Percentiles rank a stretch among this genome's conserved stretches.
Conservation (phyloP, 2,888 invertebrate genomes). For the Lepidocyrtinus sp. region DNA sequence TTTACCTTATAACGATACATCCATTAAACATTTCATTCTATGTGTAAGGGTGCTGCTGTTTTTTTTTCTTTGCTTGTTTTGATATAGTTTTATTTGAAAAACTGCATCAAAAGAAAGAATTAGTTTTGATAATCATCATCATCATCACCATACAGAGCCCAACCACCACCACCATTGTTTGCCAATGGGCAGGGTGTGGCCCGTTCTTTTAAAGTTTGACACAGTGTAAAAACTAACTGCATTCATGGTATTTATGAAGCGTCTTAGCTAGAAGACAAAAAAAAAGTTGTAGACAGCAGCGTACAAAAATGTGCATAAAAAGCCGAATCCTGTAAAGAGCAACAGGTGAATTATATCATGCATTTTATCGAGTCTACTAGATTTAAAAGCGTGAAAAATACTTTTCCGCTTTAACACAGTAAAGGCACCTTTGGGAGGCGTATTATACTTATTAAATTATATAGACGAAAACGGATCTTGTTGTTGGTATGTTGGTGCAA, state of each 20-base stretch:
- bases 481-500: background rate
- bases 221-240: slow-evolving; percentile 54
- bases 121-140: slow-evolving; percentile 33
- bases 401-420: background rate
- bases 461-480: background rate
- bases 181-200: slow-evolving; percentile 62
- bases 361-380: no score
- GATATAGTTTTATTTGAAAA: background rate
- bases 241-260: slow-evolving; percentile 16
- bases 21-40: background rate
- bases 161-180: slow-evolving; percentile 43
- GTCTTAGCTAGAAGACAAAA: background rate
- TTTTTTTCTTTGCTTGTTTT: background rate
- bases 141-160: slow-evolving; percentile 18
- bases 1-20: background rate
- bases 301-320: background rate
- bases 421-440: no score
- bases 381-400: background rate
- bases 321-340: background rate
- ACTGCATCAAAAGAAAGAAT: background rate
- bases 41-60: background rate
- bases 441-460: background rate
- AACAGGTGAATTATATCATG: slow-evolving; percentile 21
- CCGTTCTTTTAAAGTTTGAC: slow-evolving; percentile 40
- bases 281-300: background rate